Base-by-base conservation (phyloP, 37 sponge, comb jelly and placozoan genomes). In the Hexactinellida sp. region DNA sequence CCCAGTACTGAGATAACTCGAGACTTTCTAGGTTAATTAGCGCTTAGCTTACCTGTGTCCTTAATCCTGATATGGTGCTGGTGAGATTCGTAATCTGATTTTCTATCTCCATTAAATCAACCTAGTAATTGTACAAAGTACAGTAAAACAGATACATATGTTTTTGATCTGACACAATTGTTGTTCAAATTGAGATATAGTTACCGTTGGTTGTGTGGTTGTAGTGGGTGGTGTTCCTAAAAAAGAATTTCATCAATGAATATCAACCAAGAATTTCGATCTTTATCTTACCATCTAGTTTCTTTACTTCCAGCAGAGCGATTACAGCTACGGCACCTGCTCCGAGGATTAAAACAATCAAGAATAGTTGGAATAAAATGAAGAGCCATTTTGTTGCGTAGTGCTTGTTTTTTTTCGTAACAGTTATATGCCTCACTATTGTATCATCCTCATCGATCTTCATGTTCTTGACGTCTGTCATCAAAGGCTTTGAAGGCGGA, bases 261-360 rank as follows among this genome's bases (percentile, higher is more conserved):
- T 41, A 41, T 41, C 47, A 41, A 16, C 5, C 47, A 41, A 41
- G 13, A 41, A 16, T 41, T 41, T 41, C 47, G 5, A 41, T 41
- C 13, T 41, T 41, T 16, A 41, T 16, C 47, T 41, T 5, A 41
- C 47, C 76, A 21, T 63, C 76, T 63, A 63, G 30, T 23, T n/a
- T 63, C 30, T 63, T 63, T 63, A 28, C 76, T n/a, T 63, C 76
- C 76, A 63, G 30, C 34, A 63, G 76, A 32, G 76, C 76, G 76
- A 63, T n/a, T 63, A 63, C 76, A 63, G 76, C 76, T 63, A 63
- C 76, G 13, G 76, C 76, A 21, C 19, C 76, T 25, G 13, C 76
- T 10, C 19, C 76, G 5, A 63, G 76, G 5, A 63, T 25, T 5
- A 63, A 23, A n/a, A 63, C 30, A 25, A 63, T 63, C 34, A 28